These are phyloP conservation scores for Lepidostoma basale DNA, from an alignment of 1,140 invertebrate genomes.

Conservation along the genomic window DNA sequence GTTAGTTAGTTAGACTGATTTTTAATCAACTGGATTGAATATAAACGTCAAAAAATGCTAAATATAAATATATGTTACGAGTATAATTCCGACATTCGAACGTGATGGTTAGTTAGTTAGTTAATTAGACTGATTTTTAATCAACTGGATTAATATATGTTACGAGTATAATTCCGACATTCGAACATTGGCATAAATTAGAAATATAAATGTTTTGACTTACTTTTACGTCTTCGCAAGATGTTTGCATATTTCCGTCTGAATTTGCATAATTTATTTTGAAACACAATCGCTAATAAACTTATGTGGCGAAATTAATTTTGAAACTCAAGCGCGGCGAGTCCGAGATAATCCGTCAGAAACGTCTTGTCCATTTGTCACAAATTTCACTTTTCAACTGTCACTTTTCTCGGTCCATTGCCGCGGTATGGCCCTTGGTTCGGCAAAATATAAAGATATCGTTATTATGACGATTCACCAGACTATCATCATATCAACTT, in stretches of 20 bases:
- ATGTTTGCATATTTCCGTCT: not conserved
- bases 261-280: not conserved
- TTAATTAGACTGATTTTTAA: no score
- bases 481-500: not conserved
- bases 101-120: no score
- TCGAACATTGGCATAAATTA: no score
- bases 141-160: no score
- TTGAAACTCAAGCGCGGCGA: not conserved
- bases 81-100: no score
- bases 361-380: not conserved
- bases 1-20: no score
- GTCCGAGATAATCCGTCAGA: not conserved
- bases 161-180: no score
- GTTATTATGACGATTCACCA: not conserved
- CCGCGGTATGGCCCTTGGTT: not conserved
- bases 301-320: not conserved
- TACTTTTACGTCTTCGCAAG: not conserved
- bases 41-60: no score
- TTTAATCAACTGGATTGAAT: no score
- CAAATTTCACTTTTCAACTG: constrained; percentile 15
- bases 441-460: not conserved
- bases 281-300: not conserved
- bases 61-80: no score
- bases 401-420: not conserved
- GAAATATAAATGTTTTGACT: not conserved